Evolutionary conservation across 2,113 vertebrate species (phyloP).

Genomic region (Hippopotamus amphibius): DNA sequence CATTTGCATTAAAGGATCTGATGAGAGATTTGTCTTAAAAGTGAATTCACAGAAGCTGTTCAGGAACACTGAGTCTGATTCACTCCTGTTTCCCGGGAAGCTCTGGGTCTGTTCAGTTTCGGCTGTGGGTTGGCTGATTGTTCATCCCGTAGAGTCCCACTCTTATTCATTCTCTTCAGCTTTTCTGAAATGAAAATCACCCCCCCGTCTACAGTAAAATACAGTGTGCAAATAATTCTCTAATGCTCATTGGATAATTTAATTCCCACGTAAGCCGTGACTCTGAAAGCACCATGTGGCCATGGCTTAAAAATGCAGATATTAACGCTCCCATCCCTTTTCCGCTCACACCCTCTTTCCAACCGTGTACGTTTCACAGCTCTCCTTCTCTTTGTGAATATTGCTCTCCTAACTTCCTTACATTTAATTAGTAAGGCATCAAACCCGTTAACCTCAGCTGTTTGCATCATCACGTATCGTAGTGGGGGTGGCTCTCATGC

Average conservation of each 20-base stretch:
- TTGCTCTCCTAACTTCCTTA: not conserved
- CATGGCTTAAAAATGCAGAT: not conserved
- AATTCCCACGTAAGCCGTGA: not conserved
- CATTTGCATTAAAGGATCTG: not conserved
- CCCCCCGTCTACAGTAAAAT: not conserved
- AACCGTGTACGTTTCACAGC: not conserved
- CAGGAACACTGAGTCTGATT: not conserved
- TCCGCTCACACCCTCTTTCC: not conserved
- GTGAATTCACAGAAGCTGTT: not conserved
- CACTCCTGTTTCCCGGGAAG: not conserved
- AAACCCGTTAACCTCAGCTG: not conserved
- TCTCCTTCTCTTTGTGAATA: not conserved
- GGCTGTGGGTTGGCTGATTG: not conserved
- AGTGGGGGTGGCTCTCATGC: accelerated
- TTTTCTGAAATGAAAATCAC: slow-evolving; percentile 39
- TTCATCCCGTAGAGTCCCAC: not conserved
- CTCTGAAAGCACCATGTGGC: not conserved
- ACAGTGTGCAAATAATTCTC: slow-evolving; percentile 9
- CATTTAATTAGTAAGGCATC: not conserved
- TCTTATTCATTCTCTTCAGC: not conserved
- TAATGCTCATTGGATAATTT: slow-evolving; percentile 13
- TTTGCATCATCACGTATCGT: not conserved
- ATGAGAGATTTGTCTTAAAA: slow-evolving; percentile 9
- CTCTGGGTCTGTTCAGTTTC: not conserved
- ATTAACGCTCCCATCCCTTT: not conserved